A percentile compares a stretch with the other conserved stretches of the same genome.
These are phyloP conservation scores for Penaeus monodon DNA, from an alignment of 2,888 invertebrate genomes.

Conservation along the genomic window DNA sequence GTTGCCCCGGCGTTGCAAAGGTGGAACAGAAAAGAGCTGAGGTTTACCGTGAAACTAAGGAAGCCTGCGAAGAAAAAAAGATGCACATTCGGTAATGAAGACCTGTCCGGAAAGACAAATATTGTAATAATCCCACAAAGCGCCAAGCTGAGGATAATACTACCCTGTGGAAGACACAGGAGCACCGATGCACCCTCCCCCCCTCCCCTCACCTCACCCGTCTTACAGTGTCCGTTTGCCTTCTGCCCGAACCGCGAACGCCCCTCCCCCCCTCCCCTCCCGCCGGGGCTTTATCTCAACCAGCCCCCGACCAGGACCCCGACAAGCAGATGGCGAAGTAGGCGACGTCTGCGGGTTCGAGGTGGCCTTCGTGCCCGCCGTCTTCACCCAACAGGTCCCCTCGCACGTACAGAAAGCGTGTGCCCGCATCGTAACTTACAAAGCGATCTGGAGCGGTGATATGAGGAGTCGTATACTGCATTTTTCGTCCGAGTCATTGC, in stretches of 20 bases:
- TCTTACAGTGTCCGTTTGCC: background rate
- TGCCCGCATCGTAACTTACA: too few relatives aligned
- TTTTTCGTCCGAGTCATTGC: too few relatives aligned
- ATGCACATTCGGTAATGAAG: constrained; percentile 14
- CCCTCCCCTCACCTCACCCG: background rate
- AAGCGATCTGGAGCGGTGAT: too few relatives aligned
- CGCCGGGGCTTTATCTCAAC: background rate
- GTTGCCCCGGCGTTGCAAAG: background rate
- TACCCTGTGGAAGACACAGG: too few relatives aligned
- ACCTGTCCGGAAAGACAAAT: constrained; percentile 24
- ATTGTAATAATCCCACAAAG: constrained; percentile 10
- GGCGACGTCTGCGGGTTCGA: too few relatives aligned
- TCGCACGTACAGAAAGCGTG: too few relatives aligned
- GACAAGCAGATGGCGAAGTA: too few relatives aligned
- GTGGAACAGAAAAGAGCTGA: constrained; percentile 10
- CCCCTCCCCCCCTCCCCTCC: background rate
- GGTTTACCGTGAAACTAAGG: constrained; percentile 27
- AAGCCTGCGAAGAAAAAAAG: constrained; percentile 18
- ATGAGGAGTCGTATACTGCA: too few relatives aligned
- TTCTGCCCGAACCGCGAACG: background rate
- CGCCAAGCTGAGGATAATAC: background rate
- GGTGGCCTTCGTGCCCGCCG: too few relatives aligned
- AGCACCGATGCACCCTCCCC: background rate
- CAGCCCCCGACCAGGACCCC: too few relatives aligned
- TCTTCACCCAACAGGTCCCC: too few relatives aligned